Evolutionary conservation across 2,888 invertebrate genomes (phyloP), one percentile per base, ranked within the genome.

Genomic region (Microplitis deprimator): DNA sequence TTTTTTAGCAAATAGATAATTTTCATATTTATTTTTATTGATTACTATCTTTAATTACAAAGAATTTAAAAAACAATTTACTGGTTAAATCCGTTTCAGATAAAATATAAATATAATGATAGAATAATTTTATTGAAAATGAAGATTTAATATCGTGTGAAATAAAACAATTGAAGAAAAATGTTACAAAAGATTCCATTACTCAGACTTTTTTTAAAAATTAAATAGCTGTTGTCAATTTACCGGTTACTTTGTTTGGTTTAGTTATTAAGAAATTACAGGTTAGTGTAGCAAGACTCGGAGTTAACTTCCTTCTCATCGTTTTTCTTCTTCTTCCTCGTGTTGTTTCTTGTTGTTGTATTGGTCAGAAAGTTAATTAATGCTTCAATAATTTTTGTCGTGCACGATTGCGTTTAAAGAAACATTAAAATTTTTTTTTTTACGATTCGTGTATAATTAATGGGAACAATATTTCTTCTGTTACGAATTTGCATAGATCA

Each of bases 331-430:
- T 50, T 50, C 50, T 13, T 50, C 8, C 29, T 70, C 29, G 13
- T 7, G n/a, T n/a, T 29, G 29, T 59, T 61, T 39, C 5, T 50
- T 4, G 50, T 20, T 13, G 29, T 59, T 16, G 20, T 17, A 38
- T 67, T 7, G 65, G n/a, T 50, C 73, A 73, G 73, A 59, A 59
- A 73, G 38, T 65, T 29, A 73, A 61, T 72, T 29, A 38, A 29
- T 65, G 67, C 20, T 65, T 29, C 16, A 59, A 65, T 73, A 59
- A 73, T 60, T 73, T 73, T 41, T 65, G 61, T n/a, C 61, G 61
- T 71, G 71, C 71, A 59, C 59, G 61, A 71, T n/a, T 8, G 71
- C 62, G n/a, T 40, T 62, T 39, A 39, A 16, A 16, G 39, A 61
- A 39, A 62, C n/a, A 60, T 41, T 29, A 5, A 60, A 40, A 13